Percentiles rank a stretch among this genome's conserved stretches.
phyloP scores from a whole-genome alignment of 2,888 invertebrate genomes.

The Harpagoxenus sublaevis region DNA sequence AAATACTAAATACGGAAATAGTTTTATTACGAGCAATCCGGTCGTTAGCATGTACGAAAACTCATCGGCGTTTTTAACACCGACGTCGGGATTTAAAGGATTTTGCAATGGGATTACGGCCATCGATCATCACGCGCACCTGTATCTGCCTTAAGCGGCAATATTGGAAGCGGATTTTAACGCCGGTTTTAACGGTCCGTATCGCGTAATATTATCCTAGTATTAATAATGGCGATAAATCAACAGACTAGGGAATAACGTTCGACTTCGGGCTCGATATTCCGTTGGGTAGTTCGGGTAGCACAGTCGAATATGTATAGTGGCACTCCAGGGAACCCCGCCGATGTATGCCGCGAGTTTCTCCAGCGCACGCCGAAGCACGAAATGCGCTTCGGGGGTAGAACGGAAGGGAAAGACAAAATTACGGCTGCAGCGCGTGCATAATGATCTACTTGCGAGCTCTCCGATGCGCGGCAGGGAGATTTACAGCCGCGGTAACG shows the following conservation, averaged over 20 bases:
- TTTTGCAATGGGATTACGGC: constrained; percentile 75
- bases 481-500: constrained; percentile 72
- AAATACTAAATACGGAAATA: constrained; percentile 22
- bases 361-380: constrained; percentile 42
- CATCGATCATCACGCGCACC: constrained; percentile 75
- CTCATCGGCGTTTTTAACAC: constrained; percentile 53
- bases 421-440: constrained; percentile 77
- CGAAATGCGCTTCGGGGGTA: constrained; percentile 69
- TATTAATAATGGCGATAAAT: constrained; percentile 82
- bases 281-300: constrained; percentile 74
- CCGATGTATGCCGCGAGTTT: constrained; percentile 64
- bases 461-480: constrained; percentile 68
- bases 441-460: constrained; percentile 80
- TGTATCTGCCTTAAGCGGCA: constrained; percentile 76
- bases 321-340: constrained; percentile 73
- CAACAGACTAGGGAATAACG: constrained; percentile 75
- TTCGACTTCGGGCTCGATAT: constrained; percentile 72
- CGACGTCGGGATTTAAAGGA: constrained; percentile 73
- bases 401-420: constrained; percentile 70
- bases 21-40: constrained; percentile 64
- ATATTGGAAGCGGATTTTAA: constrained; percentile 77
- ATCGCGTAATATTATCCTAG: constrained; percentile 79
- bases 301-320: constrained; percentile 71
- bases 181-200: constrained; percentile 75
- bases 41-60: constrained; percentile 67